Evolutionary conservation across 2,888 invertebrate genomes (phyloP), one percentile per base, ranked within the genome.

Genomic region (Amphiduros pacificus): DNA sequence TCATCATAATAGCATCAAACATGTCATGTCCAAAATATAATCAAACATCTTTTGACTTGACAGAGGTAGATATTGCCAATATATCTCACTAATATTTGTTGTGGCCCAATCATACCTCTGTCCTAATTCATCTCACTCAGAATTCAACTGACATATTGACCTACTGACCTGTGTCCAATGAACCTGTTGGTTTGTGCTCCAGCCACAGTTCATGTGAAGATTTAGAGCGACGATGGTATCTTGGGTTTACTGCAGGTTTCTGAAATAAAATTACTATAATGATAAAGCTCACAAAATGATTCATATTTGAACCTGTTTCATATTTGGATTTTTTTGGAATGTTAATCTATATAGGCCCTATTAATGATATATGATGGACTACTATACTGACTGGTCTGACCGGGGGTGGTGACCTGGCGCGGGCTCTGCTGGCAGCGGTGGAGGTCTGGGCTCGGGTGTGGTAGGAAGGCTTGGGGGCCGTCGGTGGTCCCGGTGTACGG

Each of bases 141-240:
- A n/a, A n/a, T n/a, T n/a, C n/a, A n/a, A n/a, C n/a, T n/a, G n/a
- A n/a, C n/a, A n/a, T n/a, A n/a, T n/a, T n/a, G n/a, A n/a, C n/a
- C n/a, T 2, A 61, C 71, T 54, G 67, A 82, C 80, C 78, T 69
- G 92, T 85, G 0, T 93, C 91, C 0, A 93, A 89, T 40, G 76
- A 75, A 53, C 77, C 77, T 20, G 88, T 87, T 0, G 94, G 91
- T 28, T 91, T 89, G 73, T 97, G 97, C 78, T 95, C 94, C 0
- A 97, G 84, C 95, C 95, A 96, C 0, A 87, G 85, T 63, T 88
- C 87, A 49, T 90, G 90, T 0, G 89, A 90, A 0, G 94, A 94
- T 55, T 90, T 87, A 0, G 94, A 94, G 27, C 94, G 86, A 20
- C 92, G 86, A 76, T 92, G 79, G 44, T 76, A 85, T 24, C 91